Conservation (phyloP, 2,113 vertebrate species). For the Protomyctophum bolini region DNA sequence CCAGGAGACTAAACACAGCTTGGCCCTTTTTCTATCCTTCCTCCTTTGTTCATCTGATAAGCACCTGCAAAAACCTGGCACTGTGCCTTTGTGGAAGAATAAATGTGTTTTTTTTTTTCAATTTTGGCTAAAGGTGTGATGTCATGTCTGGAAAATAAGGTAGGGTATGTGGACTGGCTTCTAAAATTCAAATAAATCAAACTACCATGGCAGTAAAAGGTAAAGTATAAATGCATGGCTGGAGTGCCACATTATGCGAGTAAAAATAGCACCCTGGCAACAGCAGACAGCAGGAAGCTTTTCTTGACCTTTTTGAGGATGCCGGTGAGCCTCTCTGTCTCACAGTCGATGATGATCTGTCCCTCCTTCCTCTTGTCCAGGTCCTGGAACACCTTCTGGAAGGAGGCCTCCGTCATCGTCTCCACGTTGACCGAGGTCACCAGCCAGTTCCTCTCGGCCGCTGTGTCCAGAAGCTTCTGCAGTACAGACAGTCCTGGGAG, state of each 20-base stretch:
- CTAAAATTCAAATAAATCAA: too few species aligned
- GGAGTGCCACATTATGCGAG: not conserved
- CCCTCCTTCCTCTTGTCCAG: constrained; percentile 96
- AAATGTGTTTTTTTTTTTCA: not conserved
- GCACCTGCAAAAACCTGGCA: constrained; percentile 10
- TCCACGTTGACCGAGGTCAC: constrained; percentile 97
- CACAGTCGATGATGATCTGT: constrained; percentile 96
- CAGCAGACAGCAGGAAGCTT: not conserved
- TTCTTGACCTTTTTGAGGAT: constrained; percentile 90
- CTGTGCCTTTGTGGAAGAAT: not conserved
- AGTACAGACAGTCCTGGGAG: constrained; percentile 89
- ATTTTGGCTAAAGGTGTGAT: not conserved
- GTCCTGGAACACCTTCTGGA: constrained; percentile 94
- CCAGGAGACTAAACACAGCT: constrained; percentile 35
- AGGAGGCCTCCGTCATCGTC: constrained; percentile 94
- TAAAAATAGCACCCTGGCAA: not conserved
- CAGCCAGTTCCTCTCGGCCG: constrained; percentile 96
- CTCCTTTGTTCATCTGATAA: constrained; percentile 25
- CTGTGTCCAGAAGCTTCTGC: constrained; percentile 96
- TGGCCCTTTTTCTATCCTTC: not conserved
- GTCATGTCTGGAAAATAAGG: not conserved
- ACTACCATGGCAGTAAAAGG: too few species aligned
- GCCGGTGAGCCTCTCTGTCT: constrained; percentile 90
- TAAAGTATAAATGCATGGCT: not conserved
- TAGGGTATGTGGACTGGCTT: too few species aligned